These are phyloP conservation scores for Otocyon megalotis DNA, from an alignment of 2,113 vertebrate genomes.

Conservation along the genomic window DNA sequence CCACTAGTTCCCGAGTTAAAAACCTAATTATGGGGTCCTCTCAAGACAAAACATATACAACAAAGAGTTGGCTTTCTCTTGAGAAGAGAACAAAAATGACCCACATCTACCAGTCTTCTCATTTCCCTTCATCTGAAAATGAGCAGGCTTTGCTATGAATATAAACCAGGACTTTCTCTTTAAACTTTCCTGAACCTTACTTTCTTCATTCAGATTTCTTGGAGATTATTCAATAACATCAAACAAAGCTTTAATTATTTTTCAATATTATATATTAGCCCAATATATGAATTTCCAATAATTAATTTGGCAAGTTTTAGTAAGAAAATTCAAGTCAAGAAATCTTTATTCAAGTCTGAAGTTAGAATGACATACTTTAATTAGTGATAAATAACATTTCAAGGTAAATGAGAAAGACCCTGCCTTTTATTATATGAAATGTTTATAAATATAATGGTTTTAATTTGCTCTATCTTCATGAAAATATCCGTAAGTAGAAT, in stretches of 20 bases:
- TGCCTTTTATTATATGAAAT: background rate
- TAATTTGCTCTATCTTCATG: background rate
- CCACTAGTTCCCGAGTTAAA: background rate
- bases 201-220: background rate
- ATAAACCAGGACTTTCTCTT: background rate
- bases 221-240: background rate
- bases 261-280: background rate
- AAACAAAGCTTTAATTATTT: background rate
- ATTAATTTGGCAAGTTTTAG: background rate
- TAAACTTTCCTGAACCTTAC: background rate
- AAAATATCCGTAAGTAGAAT: background rate
- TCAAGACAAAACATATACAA: background rate
- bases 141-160: background rate
- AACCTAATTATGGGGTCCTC: background rate
- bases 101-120: background rate
- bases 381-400: background rate
- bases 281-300: background rate
- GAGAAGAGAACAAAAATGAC: background rate
- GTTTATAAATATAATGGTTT: background rate
- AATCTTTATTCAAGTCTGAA: slow-evolving; percentile 41
- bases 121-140: too few relatives aligned
- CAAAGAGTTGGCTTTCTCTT: background rate
- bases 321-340: slow-evolving; percentile 18
- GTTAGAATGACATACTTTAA: background rate
- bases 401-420: background rate